Conservation (phyloP, 2,888 invertebrate genomes). For the Eubasilissa splendida region DNA sequence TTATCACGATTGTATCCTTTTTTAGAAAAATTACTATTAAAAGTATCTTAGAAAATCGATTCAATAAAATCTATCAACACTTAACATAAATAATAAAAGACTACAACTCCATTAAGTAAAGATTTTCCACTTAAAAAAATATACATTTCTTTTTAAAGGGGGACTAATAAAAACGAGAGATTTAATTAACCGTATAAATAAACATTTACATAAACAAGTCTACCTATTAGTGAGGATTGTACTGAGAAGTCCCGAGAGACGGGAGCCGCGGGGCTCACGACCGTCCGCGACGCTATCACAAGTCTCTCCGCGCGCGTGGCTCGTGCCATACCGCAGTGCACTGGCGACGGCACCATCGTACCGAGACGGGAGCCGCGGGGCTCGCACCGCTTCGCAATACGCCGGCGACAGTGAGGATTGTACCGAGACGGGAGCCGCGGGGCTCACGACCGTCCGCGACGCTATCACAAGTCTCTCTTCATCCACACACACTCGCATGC, state of each 20-base stretch:
- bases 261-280: conserved; percentile 57
- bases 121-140: conserved; percentile 58
- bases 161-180: conserved; percentile 52
- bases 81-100: conserved; percentile 66
- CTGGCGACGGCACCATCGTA: conserved; percentile 8
- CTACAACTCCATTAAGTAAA: conserved; percentile 54
- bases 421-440: conserved; percentile 57
- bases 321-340: not conserved
- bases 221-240: conserved; percentile 58
- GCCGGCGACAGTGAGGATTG: not conserved
- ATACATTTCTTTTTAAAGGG: conserved; percentile 55
- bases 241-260: conserved; percentile 54
- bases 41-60: conserved; percentile 64
- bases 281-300: conserved; percentile 43
- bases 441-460: conserved; percentile 58
- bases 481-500: conserved; percentile 19
- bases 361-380: conserved; percentile 53
- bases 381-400: conserved; percentile 50
- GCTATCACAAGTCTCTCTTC: conserved; percentile 20
- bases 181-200: conserved; percentile 53
- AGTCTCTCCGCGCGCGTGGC: not conserved
- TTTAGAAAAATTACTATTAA: conserved; percentile 67
- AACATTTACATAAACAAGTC: conserved; percentile 54
- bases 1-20: conserved; percentile 71
- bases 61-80: conserved; percentile 71